Evolutionary conservation across 2,888 invertebrate genomes (phyloP), one percentile per base, ranked within the genome.

Genomic region (Epirrhoe alternata): DNA sequence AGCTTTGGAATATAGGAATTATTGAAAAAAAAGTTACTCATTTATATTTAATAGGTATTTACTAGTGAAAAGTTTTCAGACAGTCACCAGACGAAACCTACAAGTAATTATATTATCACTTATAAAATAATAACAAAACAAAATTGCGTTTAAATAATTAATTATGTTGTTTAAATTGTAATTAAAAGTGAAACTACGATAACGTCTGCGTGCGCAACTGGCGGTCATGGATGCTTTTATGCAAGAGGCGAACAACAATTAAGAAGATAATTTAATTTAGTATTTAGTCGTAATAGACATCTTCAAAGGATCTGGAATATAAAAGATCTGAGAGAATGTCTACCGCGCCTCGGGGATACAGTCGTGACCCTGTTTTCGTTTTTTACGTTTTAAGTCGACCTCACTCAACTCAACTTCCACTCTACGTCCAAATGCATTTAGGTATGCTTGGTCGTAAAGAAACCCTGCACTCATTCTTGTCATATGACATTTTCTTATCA

Each of bases 171-270:
- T 84, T 85, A 84, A 89, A 86, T 86, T 81, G 82, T 89, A 86
- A 89, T 89, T 88, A 90, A 89, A 89, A 88, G 83, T 86, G 82
- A 86, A 86, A 85, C 84, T 71, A 58, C 78, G 90, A 90, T 90
- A 89, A 88, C 77, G 78, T 73, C 80, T 84, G 84, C 83, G 86
- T 85, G 86, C 79, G 75, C 70, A 65, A 68, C 66, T 70, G 72
- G 81, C 76, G 75, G 74, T 71, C 73, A 75, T 51, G 75, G 81
- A 77, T 14, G 68, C 71, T 6, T 35, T 69, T 57, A 84, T 84
- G 74, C 76, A 30, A 12, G 66, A 24, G 17, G 4, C n/a, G n/a
- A 6, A 54, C 14, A n/a, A n/a, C 14, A 30, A 55, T 12, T n/a
- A n/a, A n/a, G n/a, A n/a, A n/a, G n/a, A n/a, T n/a, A n/a, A n/a